Percentiles rank a stretch among this genome's conserved stretches.
These are phyloP conservation scores for Potamarius usumacintae DNA, from an alignment of 2,113 vertebrate genomes.

Conservation along the genomic window DNA sequence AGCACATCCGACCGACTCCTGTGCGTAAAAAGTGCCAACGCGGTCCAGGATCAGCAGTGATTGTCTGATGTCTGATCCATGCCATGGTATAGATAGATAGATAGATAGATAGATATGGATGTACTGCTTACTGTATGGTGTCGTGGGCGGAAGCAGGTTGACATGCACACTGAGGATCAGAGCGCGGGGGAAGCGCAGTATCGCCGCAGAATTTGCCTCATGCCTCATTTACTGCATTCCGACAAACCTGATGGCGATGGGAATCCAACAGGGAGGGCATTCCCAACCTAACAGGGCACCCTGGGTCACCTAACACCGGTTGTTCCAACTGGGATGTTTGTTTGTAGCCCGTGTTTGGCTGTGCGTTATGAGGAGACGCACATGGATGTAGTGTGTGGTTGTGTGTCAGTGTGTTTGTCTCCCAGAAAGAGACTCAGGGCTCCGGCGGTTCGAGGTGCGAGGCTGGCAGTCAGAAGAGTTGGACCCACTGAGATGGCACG, in stretches of 20 bases:
- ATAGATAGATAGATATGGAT: not conserved
- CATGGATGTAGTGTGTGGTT: not conserved
- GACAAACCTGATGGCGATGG: not conserved
- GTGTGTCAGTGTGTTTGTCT: not conserved
- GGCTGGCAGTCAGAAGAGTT: conserved; percentile 25
- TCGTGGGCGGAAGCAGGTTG: conserved; percentile 14
- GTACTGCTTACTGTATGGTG: not conserved
- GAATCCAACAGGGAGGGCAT: too few relatives aligned
- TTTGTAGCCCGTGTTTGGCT: not conserved
- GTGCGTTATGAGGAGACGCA: not conserved
- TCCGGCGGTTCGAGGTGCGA: conserved; percentile 20
- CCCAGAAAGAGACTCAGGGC: not conserved
- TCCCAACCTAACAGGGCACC: not conserved
- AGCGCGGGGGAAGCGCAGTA: conserved; percentile 20
- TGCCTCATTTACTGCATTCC: conserved; percentile 30
- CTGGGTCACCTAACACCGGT: not conserved
- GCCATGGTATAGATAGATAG: too few relatives aligned
- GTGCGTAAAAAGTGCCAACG: conserved; percentile 13
- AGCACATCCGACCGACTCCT: conserved; percentile 32
- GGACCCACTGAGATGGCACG: conserved; percentile 45
- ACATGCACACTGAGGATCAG: not conserved
- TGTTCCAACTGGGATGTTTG: not conserved
- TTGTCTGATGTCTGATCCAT: too few relatives aligned
- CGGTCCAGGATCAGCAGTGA: too few relatives aligned
- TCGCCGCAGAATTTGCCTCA: not conserved